These are phyloP conservation scores for Cheilosia grossa DNA, from an alignment of 2,888 invertebrate genomes.

Conservation along the genomic window DNA sequence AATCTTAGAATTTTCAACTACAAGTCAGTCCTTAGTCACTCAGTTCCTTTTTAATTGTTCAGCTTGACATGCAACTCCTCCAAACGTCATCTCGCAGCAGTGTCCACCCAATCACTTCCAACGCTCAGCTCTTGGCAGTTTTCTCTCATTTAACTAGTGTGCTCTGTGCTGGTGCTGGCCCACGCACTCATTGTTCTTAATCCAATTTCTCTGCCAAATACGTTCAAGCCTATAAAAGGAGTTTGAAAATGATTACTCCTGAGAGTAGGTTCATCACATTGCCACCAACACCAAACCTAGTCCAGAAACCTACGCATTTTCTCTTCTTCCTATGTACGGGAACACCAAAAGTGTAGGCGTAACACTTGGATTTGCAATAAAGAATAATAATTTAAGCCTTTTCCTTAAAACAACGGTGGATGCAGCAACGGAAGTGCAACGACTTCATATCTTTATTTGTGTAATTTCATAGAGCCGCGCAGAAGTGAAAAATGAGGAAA, in stretches of 20 bases:
- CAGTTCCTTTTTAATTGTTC: no score
- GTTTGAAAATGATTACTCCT: constrained; percentile 46
- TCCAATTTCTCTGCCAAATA: constrained; percentile 54
- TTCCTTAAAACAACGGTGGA: constrained; percentile 37
- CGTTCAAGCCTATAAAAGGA: constrained; percentile 44
- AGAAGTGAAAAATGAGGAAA: constrained; percentile 38
- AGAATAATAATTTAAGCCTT: constrained; percentile 44
- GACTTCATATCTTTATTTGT: background rate
- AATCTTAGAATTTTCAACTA: no score
- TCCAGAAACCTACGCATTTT: constrained; percentile 42
- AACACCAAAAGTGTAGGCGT: constrained; percentile 35
- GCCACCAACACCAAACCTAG: constrained; percentile 22
- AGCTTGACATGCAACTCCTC: no score
- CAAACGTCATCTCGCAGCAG: background rate
- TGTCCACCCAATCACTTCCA: constrained; percentile 11
- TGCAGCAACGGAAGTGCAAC: constrained; percentile 15
- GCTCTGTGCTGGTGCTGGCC: background rate
- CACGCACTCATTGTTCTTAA: constrained; percentile 48
- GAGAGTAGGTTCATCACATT: constrained; percentile 20
- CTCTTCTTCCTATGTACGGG: constrained; percentile 39
- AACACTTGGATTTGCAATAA: constrained; percentile 35
- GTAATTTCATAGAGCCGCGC: background rate
- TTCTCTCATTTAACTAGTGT: background rate
- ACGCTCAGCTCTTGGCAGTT: constrained; percentile 9
- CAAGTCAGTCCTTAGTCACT: no score